Evolutionary conservation across 1,140 invertebrate genomes (phyloP).

Genomic region (Centruroides sculpturatus): DNA sequence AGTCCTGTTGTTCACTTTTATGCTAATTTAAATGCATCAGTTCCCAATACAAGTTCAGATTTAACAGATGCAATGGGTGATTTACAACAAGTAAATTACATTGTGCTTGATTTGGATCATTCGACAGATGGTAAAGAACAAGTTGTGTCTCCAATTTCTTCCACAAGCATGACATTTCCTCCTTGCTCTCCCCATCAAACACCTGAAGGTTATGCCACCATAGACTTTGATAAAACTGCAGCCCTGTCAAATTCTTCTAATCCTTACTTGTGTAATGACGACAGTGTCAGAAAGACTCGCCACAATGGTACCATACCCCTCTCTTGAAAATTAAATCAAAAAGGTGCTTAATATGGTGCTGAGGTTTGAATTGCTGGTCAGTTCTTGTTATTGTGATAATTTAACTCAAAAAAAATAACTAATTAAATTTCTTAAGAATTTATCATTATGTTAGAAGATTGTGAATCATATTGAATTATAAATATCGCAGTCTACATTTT

Average conservation of each 20-base stretch:
- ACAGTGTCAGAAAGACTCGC: constrained; percentile 30
- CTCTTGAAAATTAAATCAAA: not conserved
- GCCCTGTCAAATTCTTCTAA: constrained; percentile 44
- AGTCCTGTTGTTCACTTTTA: constrained; percentile 2
- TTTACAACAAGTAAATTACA: constrained; percentile 38
- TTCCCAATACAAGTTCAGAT: constrained; percentile 10
- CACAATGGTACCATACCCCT: constrained; percentile 30
- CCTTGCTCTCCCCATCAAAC: constrained; percentile 21
- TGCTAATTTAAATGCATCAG: constrained; percentile 2
- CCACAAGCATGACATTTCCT: constrained; percentile 26
- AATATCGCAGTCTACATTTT: no score
- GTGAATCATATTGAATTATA: no score
- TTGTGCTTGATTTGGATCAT: constrained; percentile 52
- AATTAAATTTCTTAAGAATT: no score
- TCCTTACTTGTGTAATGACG: constrained; percentile 19
- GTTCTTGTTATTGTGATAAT: no score
- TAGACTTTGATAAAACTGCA: constrained; percentile 83
- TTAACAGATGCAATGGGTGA: constrained; percentile 4
- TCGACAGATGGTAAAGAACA: constrained; percentile 10
- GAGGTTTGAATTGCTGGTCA: no score
- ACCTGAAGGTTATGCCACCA: constrained; percentile 69
- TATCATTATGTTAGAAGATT: no score
- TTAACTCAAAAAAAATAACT: no score
- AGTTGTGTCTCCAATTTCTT: constrained; percentile 36
- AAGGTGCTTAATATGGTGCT: no score